Percentiles rank a stretch among this genome's conserved stretches.
phyloP scores from a whole-genome alignment of 2,888 invertebrate species.

The Macroteleia sp. region DNA sequence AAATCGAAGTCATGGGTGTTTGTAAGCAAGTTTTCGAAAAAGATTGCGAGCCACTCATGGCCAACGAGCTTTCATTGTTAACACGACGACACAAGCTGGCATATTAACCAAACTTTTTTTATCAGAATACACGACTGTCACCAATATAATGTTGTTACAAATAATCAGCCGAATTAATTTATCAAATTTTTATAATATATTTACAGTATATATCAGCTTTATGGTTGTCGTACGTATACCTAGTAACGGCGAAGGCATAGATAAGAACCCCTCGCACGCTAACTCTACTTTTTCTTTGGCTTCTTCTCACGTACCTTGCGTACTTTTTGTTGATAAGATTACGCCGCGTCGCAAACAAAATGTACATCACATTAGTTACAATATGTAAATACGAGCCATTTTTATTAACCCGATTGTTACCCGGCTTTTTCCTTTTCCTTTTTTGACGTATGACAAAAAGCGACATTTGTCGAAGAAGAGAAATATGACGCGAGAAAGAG shows the following conservation, averaged over 20 bases:
- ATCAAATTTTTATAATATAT: conserved; percentile 58
- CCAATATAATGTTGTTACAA: conserved; percentile 18
- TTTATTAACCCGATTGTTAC: conserved; percentile 19
- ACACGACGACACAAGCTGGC: conserved; percentile 81
- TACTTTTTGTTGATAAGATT: conserved; percentile 62
- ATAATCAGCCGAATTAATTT: conserved; percentile 42
- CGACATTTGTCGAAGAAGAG: neutral
- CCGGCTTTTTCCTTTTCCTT: neutral
- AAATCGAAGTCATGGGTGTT: neutral
- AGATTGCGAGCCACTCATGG: neutral
- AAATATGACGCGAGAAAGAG: neutral
- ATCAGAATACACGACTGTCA: conserved; percentile 36
- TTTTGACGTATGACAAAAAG: neutral
- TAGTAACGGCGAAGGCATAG: conserved; percentile 55
- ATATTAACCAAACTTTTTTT: conserved; percentile 83
- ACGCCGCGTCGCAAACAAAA: conserved; percentile 40
- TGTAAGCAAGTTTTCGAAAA: neutral
- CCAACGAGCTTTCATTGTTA: conserved; percentile 14
- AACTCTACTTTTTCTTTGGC: conserved; percentile 56
- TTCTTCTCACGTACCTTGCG: conserved; percentile 57
- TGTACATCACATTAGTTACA: conserved; percentile 48
- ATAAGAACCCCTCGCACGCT: conserved; percentile 58
- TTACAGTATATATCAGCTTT: conserved; percentile 62
- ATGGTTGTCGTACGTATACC: conserved; percentile 46
- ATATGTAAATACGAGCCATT: conserved; percentile 28